phyloP scores from a whole-genome alignment of 2,113 vertebrate genomes.

The Peromyscus californicus region DNA sequence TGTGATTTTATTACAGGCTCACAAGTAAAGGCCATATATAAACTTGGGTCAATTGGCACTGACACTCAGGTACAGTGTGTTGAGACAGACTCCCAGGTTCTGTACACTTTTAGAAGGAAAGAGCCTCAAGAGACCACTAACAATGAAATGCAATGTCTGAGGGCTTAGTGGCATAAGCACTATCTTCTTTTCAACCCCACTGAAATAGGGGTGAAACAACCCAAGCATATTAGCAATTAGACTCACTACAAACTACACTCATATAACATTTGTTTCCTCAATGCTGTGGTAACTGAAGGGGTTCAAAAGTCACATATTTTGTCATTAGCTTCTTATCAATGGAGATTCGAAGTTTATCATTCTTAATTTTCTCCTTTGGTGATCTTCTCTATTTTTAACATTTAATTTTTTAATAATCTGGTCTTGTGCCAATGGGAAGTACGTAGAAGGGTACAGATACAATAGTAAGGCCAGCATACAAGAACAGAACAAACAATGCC shows the following conservation, averaged over 20 bases:
- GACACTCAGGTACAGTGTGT: background rate
- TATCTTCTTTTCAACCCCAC: background rate
- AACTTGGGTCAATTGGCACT: background rate
- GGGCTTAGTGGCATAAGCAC: background rate
- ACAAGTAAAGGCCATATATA: slow-evolving; percentile 2
- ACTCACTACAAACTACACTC: slow-evolving; percentile 32
- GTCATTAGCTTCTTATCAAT: slow-evolving; percentile 42
- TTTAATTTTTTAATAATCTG: slow-evolving; percentile 13
- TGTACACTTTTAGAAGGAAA: slow-evolving; percentile 22
- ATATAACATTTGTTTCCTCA: slow-evolving; percentile 32
- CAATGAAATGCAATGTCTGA: background rate
- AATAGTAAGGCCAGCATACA: background rate
- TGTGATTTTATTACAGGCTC: background rate
- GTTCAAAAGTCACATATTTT: slow-evolving; percentile 51
- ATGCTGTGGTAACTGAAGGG: slow-evolving; percentile 36
- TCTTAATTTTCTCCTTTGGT: slow-evolving; percentile 35
- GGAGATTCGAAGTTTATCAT: slow-evolving; percentile 17
- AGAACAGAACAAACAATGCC: slow-evolving; percentile 30
- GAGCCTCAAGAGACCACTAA: background rate
- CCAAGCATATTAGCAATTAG: background rate
- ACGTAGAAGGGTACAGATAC: background rate
- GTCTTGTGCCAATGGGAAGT: background rate
- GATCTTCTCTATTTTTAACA: slow-evolving; percentile 59
- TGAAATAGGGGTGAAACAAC: background rate
- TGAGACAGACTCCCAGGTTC: slow-evolving; percentile 5